Evolutionary conservation across 2,888 invertebrate species (phyloP), one percentile per base, ranked within the genome.

Genomic region (Lepas anatifera): DNA sequence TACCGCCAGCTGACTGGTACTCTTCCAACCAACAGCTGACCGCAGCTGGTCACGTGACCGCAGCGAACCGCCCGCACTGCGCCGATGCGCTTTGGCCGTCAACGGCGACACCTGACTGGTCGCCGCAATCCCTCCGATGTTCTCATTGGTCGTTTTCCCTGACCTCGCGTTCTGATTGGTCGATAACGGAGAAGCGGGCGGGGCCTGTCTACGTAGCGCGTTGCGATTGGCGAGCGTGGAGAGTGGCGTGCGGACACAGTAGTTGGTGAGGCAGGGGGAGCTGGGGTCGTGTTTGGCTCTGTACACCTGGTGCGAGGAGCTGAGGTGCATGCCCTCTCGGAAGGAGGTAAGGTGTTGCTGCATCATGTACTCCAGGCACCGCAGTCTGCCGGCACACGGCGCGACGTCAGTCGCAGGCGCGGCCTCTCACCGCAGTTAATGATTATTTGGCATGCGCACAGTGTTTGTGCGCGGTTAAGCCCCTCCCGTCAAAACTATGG

Each of bases 301-400:
- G 66, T 41, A 37, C 16, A 66, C 39, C 39, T 37, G 39, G 25
- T 39, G 27, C 6, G 25, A 25, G 6, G 66, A 25, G 13, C 39
- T 39, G 13, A 66, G 66, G 41, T 41, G 41, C 11, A 66, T 25
- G 4, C 66, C 66, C 39, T 66, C 66, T 13, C 66, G 66, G 18
- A 66, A 66, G 16, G 66, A 37, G 27, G 39, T 66, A 25, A 66
- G 41, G 16, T 66, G 66, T 25, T 66, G 66, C 66, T 66, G 66
- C n/a, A 66, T 8, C 41, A 66, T 37, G 41, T 66, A 66, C 66
- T 66, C 66, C 39, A 66, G 66, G 25, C 66, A 66, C 4, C 66
- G 66, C 66, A 66, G 27, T 16, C 66, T 66, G 39, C n/a, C n/a
- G n/a, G n/a, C n/a, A n/a, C n/a, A n/a, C n/a, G n/a, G n/a, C n/a